phyloP scores from a whole-genome alignment of 2,797 vertebrate species.

The Crenichthys baileyi region DNA sequence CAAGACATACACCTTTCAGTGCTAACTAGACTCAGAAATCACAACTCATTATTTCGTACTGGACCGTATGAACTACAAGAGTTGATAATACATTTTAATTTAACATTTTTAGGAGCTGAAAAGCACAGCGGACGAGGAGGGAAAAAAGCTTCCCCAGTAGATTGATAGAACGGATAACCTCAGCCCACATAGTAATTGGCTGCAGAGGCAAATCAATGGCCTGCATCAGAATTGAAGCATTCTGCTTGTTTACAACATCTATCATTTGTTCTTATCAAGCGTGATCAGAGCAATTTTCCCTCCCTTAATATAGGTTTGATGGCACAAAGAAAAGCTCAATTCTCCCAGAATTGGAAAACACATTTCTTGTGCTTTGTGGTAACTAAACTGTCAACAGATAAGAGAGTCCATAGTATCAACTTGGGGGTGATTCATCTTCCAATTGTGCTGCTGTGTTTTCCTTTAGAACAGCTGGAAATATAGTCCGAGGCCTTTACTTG shows the following conservation, averaged over 20 bases:
- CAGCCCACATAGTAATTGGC: slow-evolving; percentile 65
- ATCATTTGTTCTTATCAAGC: slow-evolving; percentile 82
- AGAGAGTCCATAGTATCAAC: slow-evolving; percentile 80
- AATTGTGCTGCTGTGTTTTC: slow-evolving; percentile 83
- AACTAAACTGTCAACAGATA: slow-evolving; percentile 87
- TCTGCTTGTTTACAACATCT: slow-evolving; percentile 78
- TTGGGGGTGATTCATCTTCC: slow-evolving; percentile 79
- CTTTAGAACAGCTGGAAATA: slow-evolving; percentile 87
- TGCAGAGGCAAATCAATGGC: slow-evolving; percentile 66
- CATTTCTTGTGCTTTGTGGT: slow-evolving; percentile 81
- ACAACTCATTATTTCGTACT: slow-evolving; percentile 35
- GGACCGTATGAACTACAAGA: slow-evolving; percentile 8
- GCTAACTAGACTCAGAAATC: slow-evolving; percentile 44
- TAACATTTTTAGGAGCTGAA: slow-evolving; percentile 18
- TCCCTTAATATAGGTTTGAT: slow-evolving; percentile 82
- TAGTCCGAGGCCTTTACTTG: slow-evolving; percentile 89
- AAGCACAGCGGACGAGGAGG: slow-evolving; percentile 16
- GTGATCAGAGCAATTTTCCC: slow-evolving; percentile 77
- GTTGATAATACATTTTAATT: slow-evolving; percentile 32
- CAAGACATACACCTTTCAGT: slow-evolving; percentile 39
- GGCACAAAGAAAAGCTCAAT: slow-evolving; percentile 81
- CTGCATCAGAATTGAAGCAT: slow-evolving; percentile 77
- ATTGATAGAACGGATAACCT: slow-evolving; percentile 58
- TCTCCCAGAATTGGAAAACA: slow-evolving; percentile 83
- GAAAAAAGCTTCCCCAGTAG: slow-evolving; percentile 26